Conservation (phyloP, 2,888 invertebrate genomes). For the Brachynemurus nebulosus region DNA sequence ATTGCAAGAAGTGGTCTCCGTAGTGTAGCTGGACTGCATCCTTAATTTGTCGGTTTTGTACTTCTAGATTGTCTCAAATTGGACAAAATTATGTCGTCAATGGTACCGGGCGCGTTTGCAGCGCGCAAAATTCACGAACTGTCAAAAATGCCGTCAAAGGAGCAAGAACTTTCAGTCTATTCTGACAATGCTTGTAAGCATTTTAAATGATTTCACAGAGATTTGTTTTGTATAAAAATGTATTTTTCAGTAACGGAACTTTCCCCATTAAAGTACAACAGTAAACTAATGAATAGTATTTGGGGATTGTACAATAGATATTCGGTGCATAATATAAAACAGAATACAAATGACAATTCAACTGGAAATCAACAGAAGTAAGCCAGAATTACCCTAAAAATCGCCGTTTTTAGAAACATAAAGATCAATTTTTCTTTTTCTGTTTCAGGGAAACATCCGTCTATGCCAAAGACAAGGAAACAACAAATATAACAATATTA, state of each 20-base stretch:
- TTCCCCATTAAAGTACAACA: slow-evolving; percentile 63
- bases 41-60: slow-evolving; percentile 1
- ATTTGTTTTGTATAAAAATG: too few relatives aligned
- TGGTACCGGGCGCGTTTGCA: slow-evolving; percentile 64
- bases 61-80: slow-evolving; percentile 30
- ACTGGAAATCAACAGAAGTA: background rate
- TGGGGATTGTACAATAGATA: slow-evolving; percentile 85
- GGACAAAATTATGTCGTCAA: slow-evolving; percentile 44
- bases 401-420: too few relatives aligned
- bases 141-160: slow-evolving; percentile 35
- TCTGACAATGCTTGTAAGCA: slow-evolving; percentile 1
- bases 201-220: background rate
- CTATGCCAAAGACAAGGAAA: too few relatives aligned
- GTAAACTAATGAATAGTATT: slow-evolving; percentile 80
- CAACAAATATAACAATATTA: too few relatives aligned
- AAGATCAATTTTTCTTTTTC: too few relatives aligned
- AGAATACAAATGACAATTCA: slow-evolving; percentile 45
- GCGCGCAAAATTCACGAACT: slow-evolving; percentile 52
- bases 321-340: slow-evolving; percentile 78
- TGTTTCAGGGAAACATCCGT: too few relatives aligned
- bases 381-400: background rate
- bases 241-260: slow-evolving; percentile 44
- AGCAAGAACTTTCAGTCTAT: slow-evolving; percentile 14
- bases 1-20: too few relatives aligned
- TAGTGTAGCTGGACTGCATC: too few relatives aligned